Evolutionary conservation across 2,888 invertebrate species (phyloP), one percentile per base, ranked within the genome.

Genomic region (Sisyra terminalis): DNA sequence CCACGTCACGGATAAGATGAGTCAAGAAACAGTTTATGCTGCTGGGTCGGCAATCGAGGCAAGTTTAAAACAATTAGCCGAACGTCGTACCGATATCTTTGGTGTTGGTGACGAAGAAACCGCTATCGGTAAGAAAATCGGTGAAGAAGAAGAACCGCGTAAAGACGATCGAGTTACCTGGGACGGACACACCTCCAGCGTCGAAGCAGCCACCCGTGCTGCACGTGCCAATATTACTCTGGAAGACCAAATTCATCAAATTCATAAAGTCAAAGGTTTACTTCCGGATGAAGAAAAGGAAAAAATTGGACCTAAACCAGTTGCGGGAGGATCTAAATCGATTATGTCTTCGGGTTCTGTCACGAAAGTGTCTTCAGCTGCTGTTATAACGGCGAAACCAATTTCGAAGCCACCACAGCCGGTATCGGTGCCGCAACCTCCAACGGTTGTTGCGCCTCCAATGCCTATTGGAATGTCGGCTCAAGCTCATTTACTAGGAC

Each of bases 71-170:
- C 82, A 89, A 58, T 69, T 98, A 55, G 98, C 98, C 0, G 97
- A 98, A 60, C 77, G 98, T 51, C 92, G 98, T 81, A 97, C 98
- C 1, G 98, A 98, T 72, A 98, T 98, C 64, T 99, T 99, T 67
- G 98, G 98, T 65, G 88, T 92, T 47, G 97, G 97, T 45, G 90
- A 90, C 60, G 96, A 97, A 61, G 98, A 98, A 71, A 96, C 97
- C 0, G 89, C 90, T 16, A 99, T 98, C 59, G 98, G 98, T 69
- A 94, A 94, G 67, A 98, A 97, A 69, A 85, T 94, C 47, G 90
- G 90, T 2, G 90, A 90, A 58, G 85, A 86, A 53, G 75, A 75
- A 49, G 87, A 87, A 61, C 73, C 75, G 29, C 73, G 75, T 50
- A 82, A 88, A 51, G 88, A 89, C 55, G 90, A 90, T 57, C 76